Evolutionary conservation across 2,797 vertebrate genomes (phyloP).

Genomic region (Botia almorhae): DNA sequence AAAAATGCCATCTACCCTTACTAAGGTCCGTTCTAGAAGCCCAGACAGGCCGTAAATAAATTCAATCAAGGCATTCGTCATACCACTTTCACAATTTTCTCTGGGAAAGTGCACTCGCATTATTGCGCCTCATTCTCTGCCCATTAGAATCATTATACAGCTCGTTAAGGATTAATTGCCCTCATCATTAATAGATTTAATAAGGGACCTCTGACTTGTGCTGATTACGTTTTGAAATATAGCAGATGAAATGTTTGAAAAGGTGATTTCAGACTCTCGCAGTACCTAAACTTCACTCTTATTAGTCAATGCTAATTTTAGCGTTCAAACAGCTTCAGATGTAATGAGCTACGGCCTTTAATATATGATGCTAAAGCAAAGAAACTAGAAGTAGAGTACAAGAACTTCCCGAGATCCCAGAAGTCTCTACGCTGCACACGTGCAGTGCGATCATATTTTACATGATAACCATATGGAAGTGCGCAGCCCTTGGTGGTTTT

Average conservation of each 20-base stretch:
- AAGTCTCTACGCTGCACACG: neutral
- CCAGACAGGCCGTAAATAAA: neutral
- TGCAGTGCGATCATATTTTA: neutral
- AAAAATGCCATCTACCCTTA: neutral
- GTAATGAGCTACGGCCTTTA: conserved; percentile 26
- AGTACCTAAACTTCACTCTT: conserved; percentile 24
- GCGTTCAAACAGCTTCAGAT: conserved; percentile 3
- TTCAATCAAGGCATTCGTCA: neutral
- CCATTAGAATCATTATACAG: conserved; percentile 61
- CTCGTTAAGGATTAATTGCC: conserved; percentile 61
- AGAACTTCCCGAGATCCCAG: neutral
- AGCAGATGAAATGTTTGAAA: conserved; percentile 48
- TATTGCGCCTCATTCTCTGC: conserved; percentile 59
- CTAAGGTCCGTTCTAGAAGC: neutral
- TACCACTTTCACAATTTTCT: conserved; percentile 38
- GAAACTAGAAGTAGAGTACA: conserved; percentile 2
- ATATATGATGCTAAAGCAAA: conserved; percentile 27
- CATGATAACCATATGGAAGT: neutral
- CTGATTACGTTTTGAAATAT: conserved; percentile 66
- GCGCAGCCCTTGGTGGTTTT: neutral
- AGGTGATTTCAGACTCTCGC: conserved; percentile 24
- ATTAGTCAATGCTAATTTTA: conserved; percentile 42
- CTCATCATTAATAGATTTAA: conserved; percentile 62
- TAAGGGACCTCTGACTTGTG: conserved; percentile 45
- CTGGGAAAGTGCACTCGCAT: conserved; percentile 28